Base-by-base conservation (phyloP, 2,113 vertebrate genomes). In the Pseudorasbora parva region DNA sequence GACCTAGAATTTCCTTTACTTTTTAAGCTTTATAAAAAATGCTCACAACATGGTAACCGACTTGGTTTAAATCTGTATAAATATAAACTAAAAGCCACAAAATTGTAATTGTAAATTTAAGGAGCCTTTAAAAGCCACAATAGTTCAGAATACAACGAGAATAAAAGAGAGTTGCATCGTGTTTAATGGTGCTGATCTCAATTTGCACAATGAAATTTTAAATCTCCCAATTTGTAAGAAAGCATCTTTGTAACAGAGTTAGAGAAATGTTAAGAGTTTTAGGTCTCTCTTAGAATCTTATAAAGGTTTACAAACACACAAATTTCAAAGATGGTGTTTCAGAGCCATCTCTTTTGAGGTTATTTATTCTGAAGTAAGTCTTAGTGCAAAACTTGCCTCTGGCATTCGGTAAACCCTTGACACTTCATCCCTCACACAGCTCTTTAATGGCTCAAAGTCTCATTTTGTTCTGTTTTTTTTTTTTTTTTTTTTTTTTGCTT, bases 381-480 rank as follows among this genome's bases (percentile, higher is more conserved):
- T 56, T 21, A 76, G 73, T 37, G 73, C 49, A 59, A 57, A 37
- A 41, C 33, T 78, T 60, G 56, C 75, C 75, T 17, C 33, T 25
- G 75, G 75, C 54, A 25, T 59, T 59, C 21, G 17, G 10, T 59
- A 78, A 78, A 60, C 56, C 37, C 33, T n/a, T 17, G 21, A 5
- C 56, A 78, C 75, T 78, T 37, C 54, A 25, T 43, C 7, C 56
- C 75, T 25, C 75, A 17, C 3, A 9, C 56, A 8, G 37, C 56
- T 59, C 14, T 59, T 78, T 43, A 57, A 78, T 78, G 56, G n/a
- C 56, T 78, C 33, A 45, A 78, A 78, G 37, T 78, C 33, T 47
- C 41, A 15, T 1, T 72, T 71, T 78, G 11, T 56, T 56, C 27
- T 37, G 14, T 57, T 56, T 33, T n/a, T n/a, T n/a, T n/a, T n/a